Percentiles rank a stretch among this genome's conserved stretches.
phyloP scores from a whole-genome alignment of 2,113 vertebrate species.

The Varanus komodoensis region DNA sequence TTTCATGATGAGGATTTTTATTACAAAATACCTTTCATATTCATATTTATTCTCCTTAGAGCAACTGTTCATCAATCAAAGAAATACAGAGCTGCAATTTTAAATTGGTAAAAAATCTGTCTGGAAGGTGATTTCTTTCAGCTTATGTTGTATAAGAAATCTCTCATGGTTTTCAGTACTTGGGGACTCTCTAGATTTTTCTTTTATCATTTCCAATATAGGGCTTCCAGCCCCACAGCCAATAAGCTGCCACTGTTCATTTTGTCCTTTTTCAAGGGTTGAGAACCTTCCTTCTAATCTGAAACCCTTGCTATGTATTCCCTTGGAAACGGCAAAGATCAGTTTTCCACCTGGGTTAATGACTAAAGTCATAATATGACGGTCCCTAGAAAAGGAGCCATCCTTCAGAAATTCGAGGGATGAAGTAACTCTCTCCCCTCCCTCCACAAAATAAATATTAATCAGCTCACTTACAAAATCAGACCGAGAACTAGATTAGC shows the following conservation, averaged over 20 bases:
- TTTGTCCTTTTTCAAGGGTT: slow-evolving; percentile 1
- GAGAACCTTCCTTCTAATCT: neutral
- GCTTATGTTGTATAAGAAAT: slow-evolving; percentile 3
- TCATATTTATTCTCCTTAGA: neutral
- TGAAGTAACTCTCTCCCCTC: neutral
- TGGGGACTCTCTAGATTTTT: neutral
- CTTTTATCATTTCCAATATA: neutral
- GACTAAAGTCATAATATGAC: slow-evolving; percentile 13
- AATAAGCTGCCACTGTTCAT: neutral
- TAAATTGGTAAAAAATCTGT: neutral
- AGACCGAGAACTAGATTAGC: slow-evolving; percentile 53
- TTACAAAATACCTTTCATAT: neutral
- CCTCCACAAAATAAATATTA: slow-evolving; percentile 32
- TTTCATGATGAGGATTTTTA: neutral
- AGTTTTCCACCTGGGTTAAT: neutral
- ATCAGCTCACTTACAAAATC: slow-evolving; percentile 47
- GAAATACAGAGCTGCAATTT: neutral
- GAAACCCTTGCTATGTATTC: slow-evolving; percentile 13
- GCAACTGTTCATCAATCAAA: neutral
- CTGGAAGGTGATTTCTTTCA: neutral
- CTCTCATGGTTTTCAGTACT: neutral
- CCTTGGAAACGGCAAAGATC: slow-evolving; percentile 7
- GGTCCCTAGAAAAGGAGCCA: slow-evolving; percentile 8
- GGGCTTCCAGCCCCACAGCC: neutral
- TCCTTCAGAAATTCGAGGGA: slow-evolving; percentile 16